phyloP scores from a whole-genome alignment of 2,797 vertebrate species.

The Girardinus metallicus region DNA sequence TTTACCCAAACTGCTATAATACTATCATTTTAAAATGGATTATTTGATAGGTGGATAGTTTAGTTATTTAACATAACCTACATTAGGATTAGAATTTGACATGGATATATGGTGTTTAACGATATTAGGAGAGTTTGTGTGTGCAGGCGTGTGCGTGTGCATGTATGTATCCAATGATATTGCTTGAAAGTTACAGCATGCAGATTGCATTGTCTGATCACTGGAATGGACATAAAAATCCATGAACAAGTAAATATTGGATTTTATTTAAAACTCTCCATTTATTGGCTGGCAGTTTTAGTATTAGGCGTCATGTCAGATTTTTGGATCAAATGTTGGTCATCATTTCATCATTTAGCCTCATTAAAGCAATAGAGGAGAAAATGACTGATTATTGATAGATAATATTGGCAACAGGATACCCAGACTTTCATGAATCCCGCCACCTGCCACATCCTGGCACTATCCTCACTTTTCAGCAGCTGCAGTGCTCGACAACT shows the following conservation, averaged over 20 bases:
- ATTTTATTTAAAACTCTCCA: neutral
- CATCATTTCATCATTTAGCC: conserved; percentile 11
- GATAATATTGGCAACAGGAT: conserved; percentile 3
- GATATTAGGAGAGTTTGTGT: neutral
- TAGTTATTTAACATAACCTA: neutral
- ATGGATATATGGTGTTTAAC: conserved; percentile 5
- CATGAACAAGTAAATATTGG: neutral
- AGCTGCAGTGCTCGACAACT: conserved; percentile 3
- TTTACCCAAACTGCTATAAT: neutral
- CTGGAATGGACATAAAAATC: neutral
- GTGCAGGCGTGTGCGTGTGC: neutral
- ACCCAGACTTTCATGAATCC: conserved; percentile 14
- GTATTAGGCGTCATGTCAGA: neutral
- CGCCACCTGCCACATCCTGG: conserved; percentile 21
- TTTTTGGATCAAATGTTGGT: neutral
- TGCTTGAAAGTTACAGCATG: neutral
- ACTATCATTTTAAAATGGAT: neutral
- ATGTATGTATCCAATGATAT: neutral
- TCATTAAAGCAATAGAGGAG: neutral
- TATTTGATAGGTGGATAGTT: conserved; percentile 2
- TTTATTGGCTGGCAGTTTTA: neutral
- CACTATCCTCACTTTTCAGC: conserved; percentile 7
- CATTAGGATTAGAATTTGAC: neutral
- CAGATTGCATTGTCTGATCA: neutral
- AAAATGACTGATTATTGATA: conserved; percentile 6